These are phyloP conservation scores for Microcebus murinus DNA, from an alignment of 2,113 vertebrate species.

Conservation along the genomic window DNA sequence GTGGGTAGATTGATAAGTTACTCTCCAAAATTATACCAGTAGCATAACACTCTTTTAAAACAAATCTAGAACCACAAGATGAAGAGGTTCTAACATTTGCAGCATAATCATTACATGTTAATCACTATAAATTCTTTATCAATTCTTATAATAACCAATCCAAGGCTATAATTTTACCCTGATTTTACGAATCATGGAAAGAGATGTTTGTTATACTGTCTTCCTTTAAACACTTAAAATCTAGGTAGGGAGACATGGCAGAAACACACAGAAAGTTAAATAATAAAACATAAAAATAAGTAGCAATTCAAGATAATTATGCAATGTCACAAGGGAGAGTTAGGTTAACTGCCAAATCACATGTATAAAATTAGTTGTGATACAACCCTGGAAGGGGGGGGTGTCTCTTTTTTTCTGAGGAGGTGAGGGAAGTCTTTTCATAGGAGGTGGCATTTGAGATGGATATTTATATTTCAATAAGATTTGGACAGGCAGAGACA, in stretches of 20 bases:
- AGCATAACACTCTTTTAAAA: not conserved
- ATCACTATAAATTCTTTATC: not conserved
- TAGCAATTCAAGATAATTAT: not conserved
- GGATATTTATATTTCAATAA: not conserved
- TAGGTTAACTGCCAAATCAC: not conserved
- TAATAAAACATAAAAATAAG: constrained; percentile 25
- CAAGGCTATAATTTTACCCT: not conserved
- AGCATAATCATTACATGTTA: not conserved
- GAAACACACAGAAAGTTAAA: not conserved
- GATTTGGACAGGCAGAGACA: not conserved
- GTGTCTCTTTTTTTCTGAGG: not conserved
- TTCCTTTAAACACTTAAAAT: not conserved
- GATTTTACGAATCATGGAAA: not conserved
- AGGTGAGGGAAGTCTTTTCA: not conserved
- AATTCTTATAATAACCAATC: not conserved
- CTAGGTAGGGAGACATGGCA: not conserved
- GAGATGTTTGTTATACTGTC: not conserved
- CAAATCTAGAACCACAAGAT: not conserved
- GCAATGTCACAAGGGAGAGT: not conserved
- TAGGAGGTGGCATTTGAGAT: not conserved
- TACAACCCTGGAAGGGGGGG: not conserved
- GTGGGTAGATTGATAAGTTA: not conserved
- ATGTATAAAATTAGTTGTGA: not conserved
- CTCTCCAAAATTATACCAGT: not conserved
- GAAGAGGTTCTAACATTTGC: not conserved